Evolutionary conservation across 2,113 vertebrate species (phyloP).

Genomic region (Gobiocypris rarus): DNA sequence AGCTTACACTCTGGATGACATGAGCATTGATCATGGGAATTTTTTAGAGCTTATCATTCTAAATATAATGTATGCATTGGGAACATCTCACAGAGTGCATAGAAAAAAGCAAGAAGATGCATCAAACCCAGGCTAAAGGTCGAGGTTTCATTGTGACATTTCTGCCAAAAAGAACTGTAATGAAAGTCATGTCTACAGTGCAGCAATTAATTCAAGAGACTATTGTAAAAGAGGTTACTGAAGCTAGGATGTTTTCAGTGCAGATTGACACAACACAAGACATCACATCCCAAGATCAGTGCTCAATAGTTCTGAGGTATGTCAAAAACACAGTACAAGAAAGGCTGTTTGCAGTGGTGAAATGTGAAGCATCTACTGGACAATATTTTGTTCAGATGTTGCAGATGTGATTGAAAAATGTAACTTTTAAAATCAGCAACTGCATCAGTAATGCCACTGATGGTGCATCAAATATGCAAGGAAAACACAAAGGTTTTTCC

Average conservation of each 20-base stretch:
- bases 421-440: background rate
- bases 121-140: background rate
- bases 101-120: background rate
- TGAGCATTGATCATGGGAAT: no score
- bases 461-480: constrained; percentile 44
- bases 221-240: no score
- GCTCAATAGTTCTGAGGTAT: constrained; percentile 38
- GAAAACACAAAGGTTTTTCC: constrained; percentile 38
- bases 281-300: constrained; percentile 44
- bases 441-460: constrained; percentile 21
- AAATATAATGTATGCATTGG: background rate
- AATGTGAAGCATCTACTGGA: constrained; percentile 35
- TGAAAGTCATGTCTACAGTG: no score
- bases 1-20: no score
- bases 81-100: no score
- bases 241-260: no score
- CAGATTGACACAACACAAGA: background rate
- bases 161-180: constrained; percentile 4
- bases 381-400: constrained; percentile 38
- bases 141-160: constrained; percentile 26
- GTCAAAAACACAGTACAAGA: constrained; percentile 35
- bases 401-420: constrained; percentile 4
- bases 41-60: no score
- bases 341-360: constrained; percentile 32
- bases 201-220: no score